Evolutionary conservation across 2,888 invertebrate species (phyloP).

Genomic region (Calameuta idolon): DNA sequence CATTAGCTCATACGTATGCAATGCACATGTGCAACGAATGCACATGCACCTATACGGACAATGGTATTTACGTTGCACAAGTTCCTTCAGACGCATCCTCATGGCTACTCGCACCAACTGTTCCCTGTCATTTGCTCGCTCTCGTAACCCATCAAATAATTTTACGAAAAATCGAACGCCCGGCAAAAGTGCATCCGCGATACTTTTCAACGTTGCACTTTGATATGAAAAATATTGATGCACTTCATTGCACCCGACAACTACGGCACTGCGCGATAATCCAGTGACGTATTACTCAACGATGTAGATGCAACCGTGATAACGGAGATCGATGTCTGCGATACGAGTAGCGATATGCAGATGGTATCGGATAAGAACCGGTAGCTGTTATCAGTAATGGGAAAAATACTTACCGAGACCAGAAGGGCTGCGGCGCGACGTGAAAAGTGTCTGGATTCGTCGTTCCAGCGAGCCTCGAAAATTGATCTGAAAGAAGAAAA

Average conservation of each 20-base stretch:
- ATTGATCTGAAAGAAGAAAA: constrained; percentile 68
- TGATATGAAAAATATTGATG: neutral
- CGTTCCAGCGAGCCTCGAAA: constrained; percentile 72
- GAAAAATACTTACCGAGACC: constrained; percentile 69
- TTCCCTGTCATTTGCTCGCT: neutral
- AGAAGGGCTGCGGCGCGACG: constrained; percentile 73
- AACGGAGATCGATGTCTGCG: neutral
- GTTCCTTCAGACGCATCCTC: neutral
- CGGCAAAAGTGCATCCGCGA: neutral
- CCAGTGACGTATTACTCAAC: neutral
- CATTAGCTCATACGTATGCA: neutral
- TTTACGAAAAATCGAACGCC: neutral
- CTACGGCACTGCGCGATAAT: neutral
- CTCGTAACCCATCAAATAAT: neutral
- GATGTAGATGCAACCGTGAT: neutral
- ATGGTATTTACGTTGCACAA: neutral
- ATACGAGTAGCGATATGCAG: neutral
- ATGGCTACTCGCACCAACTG: neutral
- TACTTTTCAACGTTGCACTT: neutral
- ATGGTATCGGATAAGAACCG: neutral
- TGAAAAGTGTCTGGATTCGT: constrained; percentile 72
- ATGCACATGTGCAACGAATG: neutral
- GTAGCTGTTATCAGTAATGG: neutral
- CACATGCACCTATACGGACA: neutral
- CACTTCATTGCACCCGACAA: neutral